Evolutionary conservation across 2,888 invertebrate species (phyloP), one percentile per base, ranked within the genome.

Genomic region (Megamerina dolium): DNA sequence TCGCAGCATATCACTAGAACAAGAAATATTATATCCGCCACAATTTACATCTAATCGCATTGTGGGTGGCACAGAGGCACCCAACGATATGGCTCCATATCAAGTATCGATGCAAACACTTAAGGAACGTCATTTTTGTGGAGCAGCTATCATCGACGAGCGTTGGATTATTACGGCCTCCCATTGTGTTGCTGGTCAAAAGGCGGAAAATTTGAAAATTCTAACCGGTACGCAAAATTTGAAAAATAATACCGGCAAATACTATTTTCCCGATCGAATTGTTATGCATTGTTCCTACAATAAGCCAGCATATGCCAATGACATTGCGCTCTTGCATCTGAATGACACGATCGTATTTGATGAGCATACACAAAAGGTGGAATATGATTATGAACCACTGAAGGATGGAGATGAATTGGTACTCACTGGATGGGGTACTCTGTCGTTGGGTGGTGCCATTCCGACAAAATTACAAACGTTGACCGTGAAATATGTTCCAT

Each of bases 301-400:
- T 21, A 51, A 51, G 3, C 63, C 67, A 1, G 42, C 52, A 14
- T 67, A 59, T 37, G 54, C 66, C 19, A 79, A 85, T 58, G 86
- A 87, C 54, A 83, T 87, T 37, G 85, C 82, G 0, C 63, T 87
- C 4, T 54, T 87, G 9, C 77, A 77, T 57, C 72, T 85, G 16
- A 71, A 75, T 5, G 60, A 73, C 1, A 74, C 77, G 30, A 75
- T 83, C 2, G 63, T 61, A 12, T 77, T 79, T 39, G 68, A 75
- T 31, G 70, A 75, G 6, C 61, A 59, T 1, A 78, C 83, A 0
- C 70, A 76, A 31, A 73, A 76, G 0, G 68, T 83, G 2, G 74
- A 75, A 39, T 61, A 82, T 36, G 56, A 55, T 5, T 52, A 60
- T 18, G 55, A 56, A 35, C 56, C 64, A 0, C 34, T 69, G 18